Conservation (phyloP, 2,888 invertebrate genomes). For the Drosophila diplacantha region DNA sequence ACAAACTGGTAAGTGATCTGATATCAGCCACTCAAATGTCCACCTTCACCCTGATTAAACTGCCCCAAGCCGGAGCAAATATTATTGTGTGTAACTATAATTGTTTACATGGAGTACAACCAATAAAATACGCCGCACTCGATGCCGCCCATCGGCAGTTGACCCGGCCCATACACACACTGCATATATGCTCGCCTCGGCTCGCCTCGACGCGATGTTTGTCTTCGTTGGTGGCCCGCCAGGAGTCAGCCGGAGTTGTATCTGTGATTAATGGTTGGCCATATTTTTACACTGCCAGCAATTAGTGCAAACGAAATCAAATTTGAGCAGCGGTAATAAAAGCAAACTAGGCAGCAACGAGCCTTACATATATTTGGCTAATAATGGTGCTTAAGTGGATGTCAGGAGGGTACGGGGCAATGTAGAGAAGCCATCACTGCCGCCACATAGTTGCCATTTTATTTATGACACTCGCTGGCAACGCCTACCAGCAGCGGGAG, state of each 20-base stretch:
- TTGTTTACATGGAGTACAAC: constrained; percentile 59
- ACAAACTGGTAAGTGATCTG: constrained; percentile 29
- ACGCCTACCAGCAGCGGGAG: constrained; percentile 63
- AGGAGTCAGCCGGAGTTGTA: constrained; percentile 18
- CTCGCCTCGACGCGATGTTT: not conserved
- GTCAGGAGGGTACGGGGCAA: constrained; percentile 6
- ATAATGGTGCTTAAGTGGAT: constrained; percentile 62
- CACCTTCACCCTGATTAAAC: constrained; percentile 16
- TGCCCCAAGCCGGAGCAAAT: constrained; percentile 44
- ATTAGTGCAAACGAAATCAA: constrained; percentile 67
- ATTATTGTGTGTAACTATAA: constrained; percentile 56
- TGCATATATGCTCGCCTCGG: not conserved
- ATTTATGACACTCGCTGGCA: constrained; percentile 69
- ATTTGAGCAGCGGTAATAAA: constrained; percentile 54
- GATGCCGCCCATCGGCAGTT: constrained; percentile 13
- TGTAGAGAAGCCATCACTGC: not conserved
- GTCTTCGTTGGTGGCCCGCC: constrained; percentile 13
- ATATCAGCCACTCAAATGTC: constrained; percentile 9
- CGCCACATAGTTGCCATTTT: constrained; percentile 62
- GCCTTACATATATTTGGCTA: constrained; percentile 48
- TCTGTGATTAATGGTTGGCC: constrained; percentile 60
- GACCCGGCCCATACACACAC: constrained; percentile 12
- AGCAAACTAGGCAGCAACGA: constrained; percentile 16
- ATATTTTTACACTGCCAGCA: constrained; percentile 61
- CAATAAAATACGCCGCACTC: constrained; percentile 41